A percentile compares a stretch with the other conserved stretches of the same genome.
Conservation (phyloP, 2,797 vertebrate species). For the Parauchenoglanis punctatus region DNA sequence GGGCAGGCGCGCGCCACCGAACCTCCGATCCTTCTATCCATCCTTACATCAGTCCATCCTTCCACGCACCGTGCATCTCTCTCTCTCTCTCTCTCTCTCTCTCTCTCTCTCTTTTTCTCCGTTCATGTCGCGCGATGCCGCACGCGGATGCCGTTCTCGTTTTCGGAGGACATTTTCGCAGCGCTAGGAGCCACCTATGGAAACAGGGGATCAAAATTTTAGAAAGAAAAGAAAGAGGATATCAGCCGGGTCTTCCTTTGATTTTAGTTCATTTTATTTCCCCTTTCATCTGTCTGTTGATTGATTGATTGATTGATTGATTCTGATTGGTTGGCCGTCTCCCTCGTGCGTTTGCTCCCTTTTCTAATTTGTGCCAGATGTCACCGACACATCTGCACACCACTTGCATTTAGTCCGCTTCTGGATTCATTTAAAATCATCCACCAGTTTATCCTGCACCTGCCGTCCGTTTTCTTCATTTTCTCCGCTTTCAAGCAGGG, state of each 20-base stretch:
- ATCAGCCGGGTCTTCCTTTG: conserved; percentile 60
- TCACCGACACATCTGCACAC: background rate
- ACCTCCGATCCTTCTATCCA: background rate
- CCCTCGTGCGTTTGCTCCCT: conserved; percentile 40
- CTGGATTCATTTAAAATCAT: background rate
- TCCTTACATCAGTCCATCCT: background rate
- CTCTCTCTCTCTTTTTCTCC: conserved; percentile 66
- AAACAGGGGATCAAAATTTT: conserved; percentile 84
- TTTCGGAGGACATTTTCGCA: conserved; percentile 76
- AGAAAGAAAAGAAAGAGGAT: conserved; percentile 74
- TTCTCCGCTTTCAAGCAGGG: background rate
- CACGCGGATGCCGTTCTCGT: conserved; percentile 72
- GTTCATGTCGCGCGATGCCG: conserved; percentile 78
- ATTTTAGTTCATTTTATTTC: conserved; percentile 54
- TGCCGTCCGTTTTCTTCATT: background rate
- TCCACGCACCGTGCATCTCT: background rate
- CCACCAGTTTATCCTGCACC: background rate
- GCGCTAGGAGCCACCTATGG: conserved; percentile 81
- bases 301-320: conserved; percentile 55
- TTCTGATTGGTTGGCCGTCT: conserved; percentile 59
- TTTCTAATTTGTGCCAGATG: background rate
- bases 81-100: conserved; percentile 59
- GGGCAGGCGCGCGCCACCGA: background rate
- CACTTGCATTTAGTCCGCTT: background rate
- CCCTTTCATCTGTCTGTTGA: conserved; percentile 51